Base-by-base conservation (phyloP, 1,140 invertebrate species). In the Drosophila melanica region DNA sequence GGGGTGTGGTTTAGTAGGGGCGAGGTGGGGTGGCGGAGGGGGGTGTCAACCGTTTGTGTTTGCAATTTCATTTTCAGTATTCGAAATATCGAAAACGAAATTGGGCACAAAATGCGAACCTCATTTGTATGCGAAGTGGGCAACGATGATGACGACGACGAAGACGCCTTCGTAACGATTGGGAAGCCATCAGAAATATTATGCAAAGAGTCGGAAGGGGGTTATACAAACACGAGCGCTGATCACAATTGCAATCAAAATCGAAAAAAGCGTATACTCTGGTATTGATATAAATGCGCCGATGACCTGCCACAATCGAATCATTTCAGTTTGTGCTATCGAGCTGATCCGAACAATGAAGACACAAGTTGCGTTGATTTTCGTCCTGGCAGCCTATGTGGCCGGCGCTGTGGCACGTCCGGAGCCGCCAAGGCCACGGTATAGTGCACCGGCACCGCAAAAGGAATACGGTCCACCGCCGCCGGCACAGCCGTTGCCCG, bases 401-500 rank as follows among this genome's bases (percentile, higher is more conserved):
- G 90, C 90, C 16, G 16, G 90, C 6, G 77, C 75, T n/a, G 20
- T 77, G 67, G 91, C 87, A 27, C 86, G 89, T 6, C 91, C 91
- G 14, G 90, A 92, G 58, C 86, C 90, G 45, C 91, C 91, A 1
- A 81, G 73, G 45, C 30, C 77, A 6, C 85, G 90, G 6, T 92
- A 91, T 33, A 90, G 90, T 12, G 71, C 85, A 58, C 85, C 91
- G 11, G 79, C 82, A 37, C 80, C 91, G 33, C 79, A 90, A 71
- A 81, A 92, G 69, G 79, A 92, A 72, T 92, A 92, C 47, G 89
- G 90, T 27, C 79, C 91, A 48, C 91, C 91, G 53, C 78, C 75
- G 42, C 86, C 80, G n/a, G 65, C 81, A 3, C 84, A 90, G 35
- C 91, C 91, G 0, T 20, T 90, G 47, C 91, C 90, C 1, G 57